Evolutionary conservation across 2,113 vertebrate genomes (phyloP), one percentile per base, ranked within the genome.

Genomic region (Micronycteris hirsuta): DNA sequence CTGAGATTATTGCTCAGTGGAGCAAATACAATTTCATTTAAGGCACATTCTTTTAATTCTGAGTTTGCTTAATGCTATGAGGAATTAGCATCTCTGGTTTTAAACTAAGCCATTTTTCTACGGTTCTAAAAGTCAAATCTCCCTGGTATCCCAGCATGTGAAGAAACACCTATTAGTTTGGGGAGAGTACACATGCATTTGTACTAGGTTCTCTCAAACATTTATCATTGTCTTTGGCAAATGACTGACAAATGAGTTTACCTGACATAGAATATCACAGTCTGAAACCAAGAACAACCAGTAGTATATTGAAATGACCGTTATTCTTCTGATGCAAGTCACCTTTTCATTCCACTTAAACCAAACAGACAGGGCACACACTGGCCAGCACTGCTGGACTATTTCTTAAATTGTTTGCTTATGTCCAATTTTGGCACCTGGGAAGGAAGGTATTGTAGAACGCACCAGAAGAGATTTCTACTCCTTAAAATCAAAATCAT

Each of bases 1-100:
- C 28, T 67, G 26, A 86, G 56, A 97, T 82, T 91, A 84, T 54
- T 87, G 19, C 86, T 96, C 7, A 89, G n/a, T 86, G 19, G 33
- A 94, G 82, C 94, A 19, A 95, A 56, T 58, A 94, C 82, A 96
- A 45, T 86, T 87, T 58, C 31, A 87, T 41, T 71, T 83, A 91
- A 86, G 43, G 5, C 14, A 85, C 47, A 45, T 70, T 86, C 41
- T 77, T 43, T 83, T 71, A 74, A 87, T 84, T 93, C 31, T 78
- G 47, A 97, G 91, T 78, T 81, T 84, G 36, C 26, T 91, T 93
- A 94, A 93, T n/a, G 56, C 38, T 77, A 24, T 36, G 43, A 93
- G 45, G 47, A 80, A 70, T 52, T 85, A 81, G 33, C 3, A 7
- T 78, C 63, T 92, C 78, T 47, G 38, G 19, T 56, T 95, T 81